Base-by-base conservation (phyloP, 2,888 invertebrate species). In the Sinotaia quadrata region DNA sequence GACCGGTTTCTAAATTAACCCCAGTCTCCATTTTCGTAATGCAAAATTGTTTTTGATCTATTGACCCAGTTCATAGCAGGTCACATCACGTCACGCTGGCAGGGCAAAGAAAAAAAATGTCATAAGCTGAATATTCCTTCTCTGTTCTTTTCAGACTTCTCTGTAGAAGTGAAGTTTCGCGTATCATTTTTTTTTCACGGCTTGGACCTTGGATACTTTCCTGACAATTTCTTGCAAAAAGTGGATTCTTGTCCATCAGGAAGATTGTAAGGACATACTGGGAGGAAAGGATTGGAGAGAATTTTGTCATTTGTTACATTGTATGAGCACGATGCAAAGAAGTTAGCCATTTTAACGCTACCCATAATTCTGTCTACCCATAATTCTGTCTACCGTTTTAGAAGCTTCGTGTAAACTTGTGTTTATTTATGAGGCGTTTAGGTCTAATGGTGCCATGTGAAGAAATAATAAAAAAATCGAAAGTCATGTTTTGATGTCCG, bases 1-100 rank as follows among this genome's bases (percentile, higher is more conserved):
- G n/a, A n/a, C n/a, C n/a, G n/a, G n/a, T n/a, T n/a, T n/a, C 37
- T 21, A 56, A 65, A 56, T 65, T 56, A 65, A 54, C 37, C 36
- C 52, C 27, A 15, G 41, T 36, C 52, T 41, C 56, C 63, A 63
- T 63, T 63, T 63, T 63, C 37, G 54, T 63, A 63, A 63, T 63
- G 63, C 63, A 63, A 56, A 63, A 63, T 54, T 41, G 54, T 44
- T 56, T 63, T 54, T 54, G 56, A 56, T 56, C 56, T 27, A 3
- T 8, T 63, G 63, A 63, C 63, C 63, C 54, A 12, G 52, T 24
- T 7, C 52, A 36, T 10, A 12, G 18, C 4, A 29, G 63, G 63
- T 63, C 56, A n/a, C 18, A 18, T 18, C 29, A 33, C 54, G 33
- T 63, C 37, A 18, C 54, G 0, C 24, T 29, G 24, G 54, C 41